Percentiles rank a stretch among this genome's conserved stretches.
Conservation (phyloP, 2,113 vertebrate species). For the Poeciliopsis occidentalis region DNA sequence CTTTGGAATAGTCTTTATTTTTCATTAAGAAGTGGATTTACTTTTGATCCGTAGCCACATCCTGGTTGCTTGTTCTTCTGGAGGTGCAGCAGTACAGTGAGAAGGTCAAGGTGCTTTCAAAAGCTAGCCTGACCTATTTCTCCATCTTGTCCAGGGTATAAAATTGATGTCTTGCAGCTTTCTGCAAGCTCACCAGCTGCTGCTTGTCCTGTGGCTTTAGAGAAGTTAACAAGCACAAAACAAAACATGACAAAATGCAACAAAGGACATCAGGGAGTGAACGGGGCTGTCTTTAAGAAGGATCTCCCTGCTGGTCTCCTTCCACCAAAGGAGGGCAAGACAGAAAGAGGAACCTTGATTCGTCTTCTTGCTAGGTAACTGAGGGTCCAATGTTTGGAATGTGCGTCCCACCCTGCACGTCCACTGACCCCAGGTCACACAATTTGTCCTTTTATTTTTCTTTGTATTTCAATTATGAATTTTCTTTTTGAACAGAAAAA, state of each 20-base stretch:
- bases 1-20: background rate
- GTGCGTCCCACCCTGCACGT: constrained; percentile 77
- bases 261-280: constrained; percentile 72
- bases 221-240: constrained; percentile 83
- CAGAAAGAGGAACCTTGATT: constrained; percentile 76
- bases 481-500: constrained; percentile 51
- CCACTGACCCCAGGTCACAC: constrained; percentile 77
- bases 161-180: constrained; percentile 76
- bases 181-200: constrained; percentile 77
- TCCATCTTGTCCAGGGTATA: constrained; percentile 54
- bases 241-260: constrained; percentile 74
- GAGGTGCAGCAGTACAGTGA: constrained; percentile 35
- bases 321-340: constrained; percentile 68
- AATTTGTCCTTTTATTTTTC: constrained; percentile 76
- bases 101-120: constrained; percentile 65
- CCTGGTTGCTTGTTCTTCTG: constrained; percentile 43
- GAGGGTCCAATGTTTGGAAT: constrained; percentile 86
- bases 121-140: constrained; percentile 48
- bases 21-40: constrained; percentile 4
- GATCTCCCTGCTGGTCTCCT: constrained; percentile 66
- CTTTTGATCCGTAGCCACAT: constrained; percentile 6
- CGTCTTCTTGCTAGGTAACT: constrained; percentile 84
- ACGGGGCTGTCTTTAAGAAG: constrained; percentile 72
- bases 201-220: constrained; percentile 71
- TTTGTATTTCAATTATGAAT: constrained; percentile 71